These are phyloP conservation scores for Umimayanthus chanpuru DNA, from an alignment of 92 coral and sea anemone genomes.

Conservation along the genomic window DNA sequence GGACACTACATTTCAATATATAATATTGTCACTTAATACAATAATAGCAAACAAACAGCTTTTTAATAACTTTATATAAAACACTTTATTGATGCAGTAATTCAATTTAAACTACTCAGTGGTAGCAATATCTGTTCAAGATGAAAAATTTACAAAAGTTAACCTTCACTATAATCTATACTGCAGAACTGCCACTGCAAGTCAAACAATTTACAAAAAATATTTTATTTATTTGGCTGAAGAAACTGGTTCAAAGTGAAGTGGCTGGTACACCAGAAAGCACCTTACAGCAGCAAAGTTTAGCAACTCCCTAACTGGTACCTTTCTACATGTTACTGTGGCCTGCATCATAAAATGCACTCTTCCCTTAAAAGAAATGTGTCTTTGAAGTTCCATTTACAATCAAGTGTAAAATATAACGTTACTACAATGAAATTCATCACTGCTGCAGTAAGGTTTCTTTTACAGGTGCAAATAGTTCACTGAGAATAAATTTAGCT, in stretches of 20 bases:
- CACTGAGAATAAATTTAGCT: background rate
- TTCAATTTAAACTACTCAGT: slow-evolving; percentile 16
- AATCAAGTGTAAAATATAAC: too few relatives aligned
- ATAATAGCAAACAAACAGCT: background rate
- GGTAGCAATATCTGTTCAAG: background rate
- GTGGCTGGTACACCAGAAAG: background rate
- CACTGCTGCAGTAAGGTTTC: slow-evolving; percentile 21
- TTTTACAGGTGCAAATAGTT: background rate
- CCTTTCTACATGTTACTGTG: background rate
- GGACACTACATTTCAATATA: too few relatives aligned
- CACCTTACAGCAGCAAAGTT: slow-evolving; percentile 11
- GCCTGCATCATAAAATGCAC: background rate
- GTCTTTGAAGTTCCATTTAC: background rate
- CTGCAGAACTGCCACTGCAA: background rate
- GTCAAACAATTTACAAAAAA: slow-evolving; percentile 37
- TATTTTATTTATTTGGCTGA: slow-evolving; percentile 33
- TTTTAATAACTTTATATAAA: background rate
- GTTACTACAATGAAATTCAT: background rate
- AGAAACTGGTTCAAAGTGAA: background rate
- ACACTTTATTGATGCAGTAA: slow-evolving; percentile 22
- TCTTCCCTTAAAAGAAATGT: background rate
- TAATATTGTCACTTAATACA: too few relatives aligned
- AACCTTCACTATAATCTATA: background rate
- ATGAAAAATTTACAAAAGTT: slow-evolving; percentile 33
- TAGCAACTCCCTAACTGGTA: background rate